Evolutionary conservation across 2,797 vertebrate species (phyloP).

Genomic region (Benthosema pterotum): DNA sequence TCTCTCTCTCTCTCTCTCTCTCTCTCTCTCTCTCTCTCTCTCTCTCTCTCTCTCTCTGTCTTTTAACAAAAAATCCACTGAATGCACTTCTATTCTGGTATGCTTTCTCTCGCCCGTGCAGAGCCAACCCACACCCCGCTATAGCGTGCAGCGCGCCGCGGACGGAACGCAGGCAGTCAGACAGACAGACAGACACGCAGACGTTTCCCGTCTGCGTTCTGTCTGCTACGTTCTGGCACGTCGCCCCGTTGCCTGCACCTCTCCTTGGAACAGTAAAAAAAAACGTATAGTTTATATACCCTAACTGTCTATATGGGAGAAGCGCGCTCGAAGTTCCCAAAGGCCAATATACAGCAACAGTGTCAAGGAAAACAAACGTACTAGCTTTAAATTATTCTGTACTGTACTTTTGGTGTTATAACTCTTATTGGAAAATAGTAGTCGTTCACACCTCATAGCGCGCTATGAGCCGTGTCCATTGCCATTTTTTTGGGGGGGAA

Average conservation of each 20-base stretch:
- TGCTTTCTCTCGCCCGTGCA: background rate
- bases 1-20: too few species aligned
- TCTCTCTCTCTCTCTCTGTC: too few species aligned
- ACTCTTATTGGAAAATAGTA: too few species aligned
- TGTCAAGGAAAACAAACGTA: too few species aligned
- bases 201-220: background rate
- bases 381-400: background rate
- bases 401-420: too few species aligned
- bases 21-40: too few species aligned
- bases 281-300: conserved; percentile 34
- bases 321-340: conserved; percentile 30
- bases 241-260: conserved; percentile 18
- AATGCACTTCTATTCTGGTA: background rate
- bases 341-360: conserved; percentile 24
- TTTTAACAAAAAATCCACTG: too few species aligned
- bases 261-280: conserved; percentile 29
- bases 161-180: too few species aligned
- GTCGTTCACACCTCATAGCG: too few species aligned
- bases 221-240: conserved; percentile 29
- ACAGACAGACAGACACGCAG: too few species aligned
- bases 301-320: conserved; percentile 13
- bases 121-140: conserved; percentile 5
- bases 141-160: too few species aligned
- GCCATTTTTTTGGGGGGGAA: too few species aligned
- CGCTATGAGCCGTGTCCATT: background rate